Conservation (phyloP, 2,888 invertebrate species). For the Parnassius glacialis region DNA sequence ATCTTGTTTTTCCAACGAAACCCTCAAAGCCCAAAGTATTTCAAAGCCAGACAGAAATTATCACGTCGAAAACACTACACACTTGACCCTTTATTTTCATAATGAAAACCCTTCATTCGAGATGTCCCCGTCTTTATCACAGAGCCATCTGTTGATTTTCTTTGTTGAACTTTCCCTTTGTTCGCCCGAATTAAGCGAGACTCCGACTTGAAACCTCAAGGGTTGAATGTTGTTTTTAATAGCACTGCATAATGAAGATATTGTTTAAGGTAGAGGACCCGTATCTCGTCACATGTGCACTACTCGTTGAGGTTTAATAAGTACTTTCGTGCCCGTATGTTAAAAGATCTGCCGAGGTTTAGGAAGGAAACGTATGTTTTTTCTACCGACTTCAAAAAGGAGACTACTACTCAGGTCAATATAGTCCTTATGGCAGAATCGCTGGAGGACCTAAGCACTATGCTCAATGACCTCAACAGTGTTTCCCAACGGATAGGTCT, state of each 20-base stretch:
- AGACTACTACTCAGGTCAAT: too few relatives aligned
- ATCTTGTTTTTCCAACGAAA: constrained; percentile 33
- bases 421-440: too few relatives aligned
- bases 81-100: constrained; percentile 57
- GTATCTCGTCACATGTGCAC: constrained; percentile 49
- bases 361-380: constrained; percentile 12
- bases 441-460: too few relatives aligned
- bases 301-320: constrained; percentile 37
- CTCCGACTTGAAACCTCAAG: constrained; percentile 45
- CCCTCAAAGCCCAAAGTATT: constrained; percentile 33
- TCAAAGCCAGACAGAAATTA: constrained; percentile 37
- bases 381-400: background rate
- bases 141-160: constrained; percentile 70
- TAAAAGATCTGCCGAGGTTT: constrained; percentile 37
- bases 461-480: too few relatives aligned
- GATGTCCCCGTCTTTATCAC: constrained; percentile 53
- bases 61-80: constrained; percentile 35
- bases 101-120: constrained; percentile 53
- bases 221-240: constrained; percentile 45
- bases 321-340: constrained; percentile 35
- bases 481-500: too few relatives aligned
- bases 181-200: constrained; percentile 41
- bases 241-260: constrained; percentile 50
- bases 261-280: constrained; percentile 58
- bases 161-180: constrained; percentile 55